Evolutionary conservation across 2,113 vertebrate species (phyloP).

Genomic region (Polypterus bichir): DNA sequence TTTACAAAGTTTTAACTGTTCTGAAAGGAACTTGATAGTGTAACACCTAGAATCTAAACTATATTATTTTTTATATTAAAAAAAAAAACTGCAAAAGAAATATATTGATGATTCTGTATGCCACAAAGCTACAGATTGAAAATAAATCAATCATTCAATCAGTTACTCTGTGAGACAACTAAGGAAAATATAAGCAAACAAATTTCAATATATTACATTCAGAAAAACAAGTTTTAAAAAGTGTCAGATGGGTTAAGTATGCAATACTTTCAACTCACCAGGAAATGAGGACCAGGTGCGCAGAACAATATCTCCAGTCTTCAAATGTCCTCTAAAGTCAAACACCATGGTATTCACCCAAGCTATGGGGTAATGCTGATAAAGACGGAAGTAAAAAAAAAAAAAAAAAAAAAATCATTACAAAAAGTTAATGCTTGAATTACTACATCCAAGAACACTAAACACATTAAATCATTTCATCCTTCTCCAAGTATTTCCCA

Average conservation of each 20-base stretch:
- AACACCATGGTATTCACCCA: conserved; percentile 99
- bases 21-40: too few species aligned
- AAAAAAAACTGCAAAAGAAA: too few species aligned
- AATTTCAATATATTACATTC: too few species aligned
- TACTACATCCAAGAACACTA: background rate
- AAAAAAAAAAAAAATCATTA: background rate
- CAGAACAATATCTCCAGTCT: conserved; percentile 71
- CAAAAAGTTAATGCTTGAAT: background rate
- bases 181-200: too few species aligned
- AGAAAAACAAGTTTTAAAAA: background rate
- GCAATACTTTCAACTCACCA: conserved; percentile 47
- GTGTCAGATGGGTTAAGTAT: background rate
- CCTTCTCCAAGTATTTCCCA: background rate
- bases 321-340: conserved; percentile 91
- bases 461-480: background rate
- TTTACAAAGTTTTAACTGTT: too few species aligned
- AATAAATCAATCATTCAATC: too few species aligned
- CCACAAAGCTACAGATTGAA: too few species aligned
- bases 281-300: conserved; percentile 97
- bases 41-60: too few species aligned
- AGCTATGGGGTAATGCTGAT: conserved; percentile 89
- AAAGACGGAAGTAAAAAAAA: conserved; percentile 11
- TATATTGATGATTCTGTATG: too few species aligned
- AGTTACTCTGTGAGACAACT: too few species aligned
- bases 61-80: too few species aligned